Evolutionary conservation across 2,888 invertebrate genomes (phyloP), one percentile per base, ranked within the genome.

Genomic region (Anorthoa munda): DNA sequence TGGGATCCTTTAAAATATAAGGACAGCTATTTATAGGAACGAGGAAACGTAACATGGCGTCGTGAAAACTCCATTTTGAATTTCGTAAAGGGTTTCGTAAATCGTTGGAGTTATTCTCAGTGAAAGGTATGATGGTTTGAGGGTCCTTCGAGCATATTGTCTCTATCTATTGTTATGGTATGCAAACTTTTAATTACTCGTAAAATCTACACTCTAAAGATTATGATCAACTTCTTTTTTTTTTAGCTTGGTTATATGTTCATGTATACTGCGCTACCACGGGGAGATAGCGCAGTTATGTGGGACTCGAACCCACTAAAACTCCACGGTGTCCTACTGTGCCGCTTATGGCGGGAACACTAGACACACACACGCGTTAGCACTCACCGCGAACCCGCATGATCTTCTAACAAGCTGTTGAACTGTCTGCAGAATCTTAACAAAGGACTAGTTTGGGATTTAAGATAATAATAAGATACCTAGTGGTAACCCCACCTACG

Each of bases 1-100:
- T 67, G 81, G 79, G 63, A 59, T 69, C 80, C 72, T 73, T 77
- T 81, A 72, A 83, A 83, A 75, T 70, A 74, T 75, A 80, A 71
- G 65, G 50, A 72, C 65, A 66, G 48, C 72, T 75, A 72, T 72
- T 76, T 77, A 60, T 77, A 65, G 66, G 23, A 53, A 70, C 31
- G 17, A 21, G 60, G 58, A 71, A 79, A 66, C 65, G 48, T 63
- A 53, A 63, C 59, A 18, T 51, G n/a, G 55, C 53, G 48, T 61
- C 39, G 48, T 56, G 11, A 23, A 48, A 64, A 26, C 21, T 50
- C 18, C 23, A 50, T 31, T 71, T 60, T 71, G 51, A 0, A 51
- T 74, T 74, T 59, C 59, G 23, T 9, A 46, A 51, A 45, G 15
- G 21, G 12, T 64, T 56, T 50, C 50, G 50, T 75, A n/a, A 51